Evolutionary conservation across 2,797 vertebrate genomes (phyloP), one percentile per base, ranked within the genome.

Genomic region (Remorina albescens): DNA sequence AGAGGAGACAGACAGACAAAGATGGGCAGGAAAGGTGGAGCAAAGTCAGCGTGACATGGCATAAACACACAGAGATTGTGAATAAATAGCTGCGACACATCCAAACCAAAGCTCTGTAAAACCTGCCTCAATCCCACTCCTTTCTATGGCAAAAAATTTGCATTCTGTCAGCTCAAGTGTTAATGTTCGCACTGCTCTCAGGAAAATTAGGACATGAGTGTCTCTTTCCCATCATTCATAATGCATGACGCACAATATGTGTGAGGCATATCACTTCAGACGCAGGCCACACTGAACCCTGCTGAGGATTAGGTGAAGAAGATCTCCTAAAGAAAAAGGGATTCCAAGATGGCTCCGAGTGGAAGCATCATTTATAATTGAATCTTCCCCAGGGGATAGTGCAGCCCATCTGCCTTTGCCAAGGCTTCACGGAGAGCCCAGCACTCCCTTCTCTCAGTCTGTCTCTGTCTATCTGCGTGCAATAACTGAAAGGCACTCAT

Each of bases 301-400:
- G 81, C 81, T 61, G 87, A 88, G 89, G 89, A 93, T 91, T 91
- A 91, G 82, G 87, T 90, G 84, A 85, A 86, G 87, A 90, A 91
- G 89, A 90, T 85, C 91, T 89, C 87, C 83, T 54, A 68, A 88
- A 93, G 90, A 92, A 93, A 81, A 81, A 86, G 86, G 89, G 86
- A 92, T 91, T 92, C 84, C 85, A 92, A 93, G 89, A 92, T 90
- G 90, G 92, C 87, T 93, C 82, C 65, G 69, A 93, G 90, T 85
- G 88, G 88, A 89, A 92, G 88, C 89, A 89, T 93, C 91, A 92
- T 94, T 93, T 89, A 94, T 94, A 94, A 94, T 94, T 93, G 90
- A 95, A 91, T 88, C 88, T 79, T 88, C 91, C 92, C 91, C 28
- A 59, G 90, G 89, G 92, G 87, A 89, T 51, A 66, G 70, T 62